These are phyloP conservation scores for Pseudococcus viburni DNA, from an alignment of 2,888 invertebrate genomes.

Conservation along the genomic window DNA sequence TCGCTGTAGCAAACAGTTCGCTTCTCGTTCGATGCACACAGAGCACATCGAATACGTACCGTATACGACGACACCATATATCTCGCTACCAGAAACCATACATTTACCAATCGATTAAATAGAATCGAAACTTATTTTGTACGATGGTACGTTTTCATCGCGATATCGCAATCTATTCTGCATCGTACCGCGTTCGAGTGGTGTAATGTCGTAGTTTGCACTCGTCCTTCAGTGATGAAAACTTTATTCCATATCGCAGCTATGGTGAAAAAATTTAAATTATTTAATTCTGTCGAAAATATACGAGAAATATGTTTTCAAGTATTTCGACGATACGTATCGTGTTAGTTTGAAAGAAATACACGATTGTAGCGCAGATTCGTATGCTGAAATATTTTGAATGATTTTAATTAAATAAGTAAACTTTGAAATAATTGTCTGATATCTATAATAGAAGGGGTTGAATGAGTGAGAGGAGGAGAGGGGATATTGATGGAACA, in stretches of 20 bases:
- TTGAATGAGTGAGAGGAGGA: no score
- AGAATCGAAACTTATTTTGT: conserved; percentile 42
- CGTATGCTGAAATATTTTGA: no score
- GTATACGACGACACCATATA: not conserved
- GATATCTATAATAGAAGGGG: no score
- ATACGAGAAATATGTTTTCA: not conserved
- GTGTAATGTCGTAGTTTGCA: not conserved
- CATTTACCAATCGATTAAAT: conserved; percentile 47
- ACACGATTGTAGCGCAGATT: no score
- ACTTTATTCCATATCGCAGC: not conserved
- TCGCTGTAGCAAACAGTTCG: conserved; percentile 23
- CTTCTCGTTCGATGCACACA: not conserved
- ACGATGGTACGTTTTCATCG: not conserved
- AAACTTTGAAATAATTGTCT: not conserved
- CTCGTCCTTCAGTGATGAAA: not conserved
- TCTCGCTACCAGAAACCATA: conserved; percentile 40
- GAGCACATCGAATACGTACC: not conserved
- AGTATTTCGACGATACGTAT: not conserved
- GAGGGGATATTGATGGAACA: no score
- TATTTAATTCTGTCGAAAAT: conserved; percentile 8
- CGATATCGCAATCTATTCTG: not conserved
- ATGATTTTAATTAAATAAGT: not conserved
- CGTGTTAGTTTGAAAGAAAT: not conserved
- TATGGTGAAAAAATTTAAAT: not conserved
- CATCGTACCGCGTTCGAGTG: not conserved